A percentile compares a stretch with the other conserved stretches of the same genome.
These are phyloP conservation scores for Entelurus aequoreus DNA, from an alignment of 2,113 vertebrate genomes.

Conservation along the genomic window DNA sequence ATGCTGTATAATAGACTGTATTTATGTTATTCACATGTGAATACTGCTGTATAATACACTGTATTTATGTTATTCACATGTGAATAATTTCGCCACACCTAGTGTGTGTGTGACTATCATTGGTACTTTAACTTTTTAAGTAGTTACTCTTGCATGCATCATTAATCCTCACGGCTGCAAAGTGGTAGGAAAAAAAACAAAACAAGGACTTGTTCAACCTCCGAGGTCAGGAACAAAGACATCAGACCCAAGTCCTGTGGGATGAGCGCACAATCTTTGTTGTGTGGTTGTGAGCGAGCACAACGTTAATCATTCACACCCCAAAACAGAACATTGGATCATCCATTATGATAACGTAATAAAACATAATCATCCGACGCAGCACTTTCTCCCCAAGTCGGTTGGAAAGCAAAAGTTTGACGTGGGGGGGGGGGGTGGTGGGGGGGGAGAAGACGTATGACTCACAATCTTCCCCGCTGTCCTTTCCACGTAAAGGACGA, in stretches of 20 bases:
- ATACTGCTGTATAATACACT: too few relatives aligned
- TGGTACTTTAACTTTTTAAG: too few relatives aligned
- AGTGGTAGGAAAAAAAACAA: too few relatives aligned
- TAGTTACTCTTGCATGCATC: too few relatives aligned
- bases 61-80: too few relatives aligned
- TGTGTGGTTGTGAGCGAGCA: background rate
- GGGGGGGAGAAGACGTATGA: constrained; percentile 3
- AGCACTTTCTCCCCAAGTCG: constrained; percentile 1
- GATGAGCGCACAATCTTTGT: background rate
- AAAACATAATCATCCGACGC: background rate
- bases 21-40: too few relatives aligned
- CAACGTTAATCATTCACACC: constrained; percentile 1
- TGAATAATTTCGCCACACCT: too few relatives aligned
- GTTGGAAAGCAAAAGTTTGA: background rate
- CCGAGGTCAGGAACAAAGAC: constrained; percentile 4
- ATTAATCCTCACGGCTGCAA: too few relatives aligned
- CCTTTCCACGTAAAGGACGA: constrained; percentile 1
- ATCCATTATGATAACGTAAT: background rate
- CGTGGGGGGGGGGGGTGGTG: background rate
- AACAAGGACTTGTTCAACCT: constrained; percentile 3
- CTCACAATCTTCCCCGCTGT: constrained; percentile 6
- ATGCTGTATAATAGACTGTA: too few relatives aligned
- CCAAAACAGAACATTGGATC: constrained; percentile 6
- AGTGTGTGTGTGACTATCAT: too few relatives aligned
- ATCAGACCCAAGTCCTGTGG: constrained; percentile 3